phyloP scores from a whole-genome alignment of 2,888 invertebrate species.

The Drosophila leonis region DNA sequence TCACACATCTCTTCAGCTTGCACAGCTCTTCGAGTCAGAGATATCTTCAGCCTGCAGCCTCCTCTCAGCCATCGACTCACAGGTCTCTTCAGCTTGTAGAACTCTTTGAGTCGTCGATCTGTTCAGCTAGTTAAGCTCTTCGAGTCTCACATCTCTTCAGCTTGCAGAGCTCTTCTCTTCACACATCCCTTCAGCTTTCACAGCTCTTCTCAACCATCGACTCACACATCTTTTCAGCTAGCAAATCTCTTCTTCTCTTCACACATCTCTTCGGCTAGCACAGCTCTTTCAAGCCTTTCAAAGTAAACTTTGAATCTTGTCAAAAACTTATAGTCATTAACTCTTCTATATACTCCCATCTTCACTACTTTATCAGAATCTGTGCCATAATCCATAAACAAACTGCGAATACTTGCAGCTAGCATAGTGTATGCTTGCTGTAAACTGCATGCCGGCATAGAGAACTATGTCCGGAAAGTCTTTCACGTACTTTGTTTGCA shows the following conservation, averaged over 20 bases:
- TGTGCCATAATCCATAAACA: background rate
- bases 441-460: constrained; percentile 15
- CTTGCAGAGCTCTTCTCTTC: background rate
- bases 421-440: background rate
- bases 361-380: background rate
- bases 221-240: background rate
- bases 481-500: constrained; percentile 45
- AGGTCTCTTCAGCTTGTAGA: too few species aligned
- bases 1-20: background rate
- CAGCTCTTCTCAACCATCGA: background rate
- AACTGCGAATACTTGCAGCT: background rate
- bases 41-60: too few species aligned
- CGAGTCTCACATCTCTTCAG: background rate
- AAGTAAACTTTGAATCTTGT: background rate
- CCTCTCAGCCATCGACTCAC: background rate
- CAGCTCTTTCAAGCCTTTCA: background rate
- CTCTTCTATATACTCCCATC: background rate
- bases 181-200: background rate
- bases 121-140: background rate
- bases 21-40: background rate
- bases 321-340: background rate
- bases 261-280: background rate
- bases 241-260: background rate
- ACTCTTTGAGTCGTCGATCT: background rate
- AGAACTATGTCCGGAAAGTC: constrained; percentile 11